These are phyloP conservation scores for Pseudolycoriella hygida DNA, from an alignment of 2,888 invertebrate species.

Conservation along the genomic window DNA sequence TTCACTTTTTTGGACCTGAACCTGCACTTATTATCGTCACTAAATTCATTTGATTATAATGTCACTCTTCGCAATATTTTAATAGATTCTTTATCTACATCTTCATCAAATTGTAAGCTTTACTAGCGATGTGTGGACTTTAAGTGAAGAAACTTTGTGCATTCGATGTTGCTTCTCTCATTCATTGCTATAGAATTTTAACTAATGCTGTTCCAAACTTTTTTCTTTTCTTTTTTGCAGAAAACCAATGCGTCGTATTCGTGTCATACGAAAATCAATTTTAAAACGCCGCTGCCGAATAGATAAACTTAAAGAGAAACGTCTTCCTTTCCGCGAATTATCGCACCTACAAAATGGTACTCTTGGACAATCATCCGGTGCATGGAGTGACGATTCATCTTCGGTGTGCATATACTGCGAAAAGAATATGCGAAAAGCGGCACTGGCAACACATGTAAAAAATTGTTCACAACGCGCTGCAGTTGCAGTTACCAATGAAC, in stretches of 20 bases:
- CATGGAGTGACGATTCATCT: slow-evolving; percentile 28
- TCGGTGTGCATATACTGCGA: slow-evolving; percentile 42
- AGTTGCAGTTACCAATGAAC: not conserved
- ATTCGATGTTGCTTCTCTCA: too few relatives aligned
- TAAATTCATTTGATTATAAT: too few relatives aligned
- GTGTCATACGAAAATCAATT: slow-evolving; percentile 46
- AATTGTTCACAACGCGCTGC: slow-evolving; percentile 32
- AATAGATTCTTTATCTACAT: too few relatives aligned
- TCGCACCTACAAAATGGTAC: slow-evolving; percentile 19
- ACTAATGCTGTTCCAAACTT: not conserved
- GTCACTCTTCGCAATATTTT: too few relatives aligned
- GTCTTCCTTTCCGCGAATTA: slow-evolving; percentile 22
- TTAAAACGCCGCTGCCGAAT: slow-evolving; percentile 44
- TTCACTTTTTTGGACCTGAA: too few relatives aligned
- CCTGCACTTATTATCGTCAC: too few relatives aligned
- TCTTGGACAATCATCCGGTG: slow-evolving; percentile 5
- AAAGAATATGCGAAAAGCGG: slow-evolving; percentile 53
- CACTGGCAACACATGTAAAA: slow-evolving; percentile 50
- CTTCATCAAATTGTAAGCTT: too few relatives aligned
- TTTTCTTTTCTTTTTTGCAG: slow-evolving; percentile 26
- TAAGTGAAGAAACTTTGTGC: too few relatives aligned
- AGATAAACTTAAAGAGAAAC: slow-evolving; percentile 34
- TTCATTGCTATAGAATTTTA: too few relatives aligned
- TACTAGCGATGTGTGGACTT: too few relatives aligned
- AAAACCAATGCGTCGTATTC: slow-evolving; percentile 50